Evolutionary conservation across 2,113 vertebrate species (phyloP), one percentile per base, ranked within the genome.

Genomic region (Vimba vimba): DNA sequence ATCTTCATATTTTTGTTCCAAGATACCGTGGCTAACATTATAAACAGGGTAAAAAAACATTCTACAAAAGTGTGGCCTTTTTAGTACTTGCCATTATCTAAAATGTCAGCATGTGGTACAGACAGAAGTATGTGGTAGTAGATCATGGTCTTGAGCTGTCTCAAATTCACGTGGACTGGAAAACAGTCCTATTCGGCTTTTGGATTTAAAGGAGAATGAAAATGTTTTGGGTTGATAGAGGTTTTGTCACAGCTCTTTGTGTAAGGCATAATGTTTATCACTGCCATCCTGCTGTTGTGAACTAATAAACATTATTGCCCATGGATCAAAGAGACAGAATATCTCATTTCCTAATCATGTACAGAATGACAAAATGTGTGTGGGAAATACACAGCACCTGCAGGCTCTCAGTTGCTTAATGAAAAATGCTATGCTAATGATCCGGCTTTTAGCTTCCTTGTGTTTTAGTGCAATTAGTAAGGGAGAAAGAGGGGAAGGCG

Each of bases 61-160:
- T 9, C 36, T 43, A 23, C 9, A 30, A 30, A 66, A 64, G n/a
- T 10, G 23, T 55, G 17, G 17, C 17, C 0, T 6, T 2, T 21
- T 21, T 57, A 57, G 17, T 60, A 25, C 59, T 60, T 60, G 7
- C 7, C 57, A 60, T 4, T 9, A 25, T 87, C 88, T 93, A 89
- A 91, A 90, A 90, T 91, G 91, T 85, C 83, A 82, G 71, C 66
- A 47, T 86, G 77, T 60, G 62, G 45, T 64, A 74, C n/a, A 23
- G 13, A 80, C 71, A 19, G 43, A 45, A 55, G 15, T 23, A 43
- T 21, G 68, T 71, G 21, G 5, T 39, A 6, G 8, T 39, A 4
- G 9, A 43, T 71, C 10, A 36, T 23, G 2, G 0, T 74, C 77
- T 68, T 4, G 21, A 36, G 55, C 36, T 79, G 30, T 27, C 82